These are phyloP conservation scores for Parthenolecanium corni DNA, from an alignment of 2,888 invertebrate genomes.

Conservation along the genomic window DNA sequence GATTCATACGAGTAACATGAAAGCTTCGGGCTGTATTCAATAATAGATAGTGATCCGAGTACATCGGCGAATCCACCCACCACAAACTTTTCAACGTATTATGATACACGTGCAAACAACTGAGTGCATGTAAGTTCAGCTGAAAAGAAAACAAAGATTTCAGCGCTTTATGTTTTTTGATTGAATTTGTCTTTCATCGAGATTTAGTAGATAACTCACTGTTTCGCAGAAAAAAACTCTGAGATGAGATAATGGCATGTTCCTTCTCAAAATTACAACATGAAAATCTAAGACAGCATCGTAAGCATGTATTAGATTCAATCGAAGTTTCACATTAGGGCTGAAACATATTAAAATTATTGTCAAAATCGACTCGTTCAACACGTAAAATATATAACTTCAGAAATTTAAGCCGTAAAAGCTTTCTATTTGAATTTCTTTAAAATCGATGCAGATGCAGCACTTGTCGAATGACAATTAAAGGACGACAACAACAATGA, in stretches of 20 bases:
- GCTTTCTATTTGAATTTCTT: too few relatives aligned
- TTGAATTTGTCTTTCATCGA: not conserved
- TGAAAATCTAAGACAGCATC: constrained; percentile 52
- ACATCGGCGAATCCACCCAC: constrained; percentile 44
- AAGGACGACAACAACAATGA: too few relatives aligned
- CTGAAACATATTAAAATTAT: constrained; percentile 31
- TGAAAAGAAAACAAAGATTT: constrained; percentile 32
- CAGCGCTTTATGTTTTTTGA: too few relatives aligned
- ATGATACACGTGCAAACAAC: constrained; percentile 45
- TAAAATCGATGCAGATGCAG: too few relatives aligned
- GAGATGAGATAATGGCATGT: constrained; percentile 61
- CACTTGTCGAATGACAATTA: too few relatives aligned
- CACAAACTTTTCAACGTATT: constrained; percentile 47
- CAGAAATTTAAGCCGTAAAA: too few relatives aligned
- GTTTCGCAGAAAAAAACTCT: constrained; percentile 61
- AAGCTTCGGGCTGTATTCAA: constrained; percentile 17
- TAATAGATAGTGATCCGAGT: constrained; percentile 16
- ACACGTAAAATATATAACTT: too few relatives aligned
- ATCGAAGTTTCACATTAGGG: constrained; percentile 34
- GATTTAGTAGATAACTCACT: constrained; percentile 38
- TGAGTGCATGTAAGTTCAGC: constrained; percentile 47
- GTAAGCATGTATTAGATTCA: constrained; percentile 50
- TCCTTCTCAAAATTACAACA: constrained; percentile 49
- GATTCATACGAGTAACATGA: constrained; percentile 38
- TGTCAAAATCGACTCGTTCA: not conserved